Base-by-base conservation (phyloP, 2,888 invertebrate species). In the Cistogaster globosa region DNA sequence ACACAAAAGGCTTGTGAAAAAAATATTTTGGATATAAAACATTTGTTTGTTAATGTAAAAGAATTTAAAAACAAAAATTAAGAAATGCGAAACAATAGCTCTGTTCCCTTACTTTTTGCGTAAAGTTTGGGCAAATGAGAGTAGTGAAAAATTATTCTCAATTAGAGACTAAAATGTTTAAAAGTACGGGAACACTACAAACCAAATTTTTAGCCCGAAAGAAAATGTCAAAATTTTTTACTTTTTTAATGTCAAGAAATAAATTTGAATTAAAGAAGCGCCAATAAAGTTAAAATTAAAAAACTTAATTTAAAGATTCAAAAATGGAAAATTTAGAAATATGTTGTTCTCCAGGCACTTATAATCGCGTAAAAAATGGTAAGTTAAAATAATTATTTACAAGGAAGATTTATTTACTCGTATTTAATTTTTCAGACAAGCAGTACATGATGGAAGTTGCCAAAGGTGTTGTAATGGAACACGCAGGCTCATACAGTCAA, bases 51-150 rank as follows among this genome's bases (percentile, higher is more conserved):
- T n/a, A n/a, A n/a, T n/a, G n/a, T n/a, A n/a, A n/a, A n/a, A n/a
- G n/a, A n/a, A n/a, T n/a, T n/a, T n/a, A n/a, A n/a, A n/a, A n/a
- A n/a, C n/a, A n/a, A n/a, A n/a, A n/a, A n/a, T n/a, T n/a, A n/a
- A n/a, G n/a, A n/a, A n/a, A n/a, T n/a, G n/a, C n/a, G n/a, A n/a
- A 26, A 38, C 12, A 38, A 4, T 6, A 38, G 38, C 9, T 38
- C 4, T 12, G 38, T 11, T 38, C 38, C 38, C 48, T 11, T 48
- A 48, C 48, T 48, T 48, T 48, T 48, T 48, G 48, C 11, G 16
- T 48, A 48, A 48, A 48, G 48, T 48, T 48, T 14, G 48, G 12
- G 48, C 48, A 48, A 48, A 48, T 48, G 48, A 48, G 48, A 48
- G 5, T 48, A 48, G 14, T 14, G 48, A 48, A 48, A 16, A 48